A percentile compares a stretch with the other conserved stretches of the same genome.
Conservation (phyloP, 2,113 vertebrate genomes). For the Raja brachyura region DNA sequence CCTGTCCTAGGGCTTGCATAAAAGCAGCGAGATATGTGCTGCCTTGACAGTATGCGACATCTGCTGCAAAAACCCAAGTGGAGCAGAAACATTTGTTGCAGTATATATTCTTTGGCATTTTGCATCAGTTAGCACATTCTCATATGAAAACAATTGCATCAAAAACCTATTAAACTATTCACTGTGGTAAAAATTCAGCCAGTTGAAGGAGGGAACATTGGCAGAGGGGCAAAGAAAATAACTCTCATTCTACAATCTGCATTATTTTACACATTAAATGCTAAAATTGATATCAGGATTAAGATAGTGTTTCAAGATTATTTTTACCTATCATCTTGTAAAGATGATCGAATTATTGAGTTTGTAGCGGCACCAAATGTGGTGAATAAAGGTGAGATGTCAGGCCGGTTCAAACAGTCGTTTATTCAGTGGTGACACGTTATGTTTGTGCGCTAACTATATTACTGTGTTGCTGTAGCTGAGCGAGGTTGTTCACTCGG, state of each 20-base stretch:
- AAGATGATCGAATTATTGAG: too few species aligned
- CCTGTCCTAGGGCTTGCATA: background rate
- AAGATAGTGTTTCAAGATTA: background rate
- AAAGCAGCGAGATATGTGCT: constrained; percentile 26
- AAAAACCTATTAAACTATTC: background rate
- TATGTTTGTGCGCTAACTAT: too few species aligned
- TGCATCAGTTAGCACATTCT: constrained; percentile 6
- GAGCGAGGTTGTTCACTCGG: too few species aligned
- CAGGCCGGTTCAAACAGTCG: too few species aligned
- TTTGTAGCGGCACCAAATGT: too few species aligned
- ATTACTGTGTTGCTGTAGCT: too few species aligned
- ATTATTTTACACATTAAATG: background rate
- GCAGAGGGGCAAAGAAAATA: background rate
- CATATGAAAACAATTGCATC: background rate
- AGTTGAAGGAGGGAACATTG: background rate
- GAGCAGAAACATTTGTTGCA: constrained; percentile 31
- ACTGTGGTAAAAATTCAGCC: background rate
- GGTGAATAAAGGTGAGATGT: too few species aligned
- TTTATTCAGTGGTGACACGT: too few species aligned
- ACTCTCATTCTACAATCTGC: background rate
- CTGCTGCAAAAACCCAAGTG: constrained; percentile 21
- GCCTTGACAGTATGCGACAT: constrained; percentile 27
- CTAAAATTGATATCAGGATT: background rate
- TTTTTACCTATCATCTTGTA: background rate
- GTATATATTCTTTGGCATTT: constrained; percentile 22